Percentiles rank a stretch among this genome's conserved stretches.
These are phyloP conservation scores for Timema cristinae DNA, from an alignment of 2,888 invertebrate genomes.

Conservation along the genomic window DNA sequence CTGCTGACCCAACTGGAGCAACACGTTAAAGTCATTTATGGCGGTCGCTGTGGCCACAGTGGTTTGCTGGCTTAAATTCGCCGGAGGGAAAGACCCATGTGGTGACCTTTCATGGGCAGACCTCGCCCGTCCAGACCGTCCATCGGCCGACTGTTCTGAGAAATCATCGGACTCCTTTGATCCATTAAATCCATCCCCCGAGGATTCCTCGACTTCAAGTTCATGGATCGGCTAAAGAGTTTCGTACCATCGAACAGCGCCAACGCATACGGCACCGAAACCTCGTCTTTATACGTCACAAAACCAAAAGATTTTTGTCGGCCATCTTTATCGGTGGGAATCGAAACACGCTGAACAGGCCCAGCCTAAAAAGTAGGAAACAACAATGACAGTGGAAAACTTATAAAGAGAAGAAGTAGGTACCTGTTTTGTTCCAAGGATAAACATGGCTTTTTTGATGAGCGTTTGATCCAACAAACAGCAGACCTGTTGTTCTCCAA, in stretches of 20 bases:
- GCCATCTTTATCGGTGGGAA: constrained; percentile 72
- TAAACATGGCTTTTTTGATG: too few species aligned
- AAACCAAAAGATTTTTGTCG: constrained; percentile 70
- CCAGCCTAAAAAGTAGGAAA: constrained; percentile 58
- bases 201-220: constrained; percentile 46
- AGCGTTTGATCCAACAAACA: too few species aligned
- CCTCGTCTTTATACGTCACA: constrained; percentile 68
- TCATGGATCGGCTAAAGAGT: constrained; percentile 59
- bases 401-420: neutral
- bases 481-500: too few species aligned
- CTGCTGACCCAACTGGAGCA: constrained; percentile 22
- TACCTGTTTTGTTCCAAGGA: too few species aligned
- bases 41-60: too few species aligned
- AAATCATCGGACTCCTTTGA: too few species aligned
- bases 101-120: too few species aligned
- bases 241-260: constrained; percentile 65
- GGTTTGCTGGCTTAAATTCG: neutral
- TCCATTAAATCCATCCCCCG: neutral
- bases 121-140: too few species aligned
- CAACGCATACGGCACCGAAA: constrained; percentile 74
- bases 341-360: constrained; percentile 70
- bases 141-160: too few species aligned
- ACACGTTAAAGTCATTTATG: constrained; percentile 16
- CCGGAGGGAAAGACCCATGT: neutral
- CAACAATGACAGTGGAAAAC: constrained; percentile 24